Base-by-base conservation (phyloP, 1,140 invertebrate species). In the Camponotus pennsylvanicus region DNA sequence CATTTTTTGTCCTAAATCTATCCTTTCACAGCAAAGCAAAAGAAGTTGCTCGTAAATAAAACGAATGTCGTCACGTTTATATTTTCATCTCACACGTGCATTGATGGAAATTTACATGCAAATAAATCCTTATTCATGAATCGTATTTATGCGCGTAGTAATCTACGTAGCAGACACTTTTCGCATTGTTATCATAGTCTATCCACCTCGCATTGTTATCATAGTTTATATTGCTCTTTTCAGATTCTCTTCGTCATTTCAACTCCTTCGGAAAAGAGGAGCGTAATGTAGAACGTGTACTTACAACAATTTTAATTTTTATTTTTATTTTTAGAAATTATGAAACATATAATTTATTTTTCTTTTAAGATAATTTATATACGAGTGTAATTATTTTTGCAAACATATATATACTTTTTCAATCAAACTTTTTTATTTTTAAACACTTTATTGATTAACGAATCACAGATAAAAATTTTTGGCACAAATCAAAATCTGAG, bases 71-170 rank as follows among this genome's bases (percentile, higher is more conserved):
- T 45, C 42, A 40, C 37, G 11, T 32, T 70, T 42, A 3, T 5
- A 18, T 49, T 5, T 52, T 8, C 8, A 6, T 6, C 3, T 18
- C 49, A 52, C 15, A 27, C 32, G n/a, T 52, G 3, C 18, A 18
- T 70, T 70, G 0, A 71, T 0, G 7, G 69, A 71, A 37, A 55
- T 55, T 55, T 13, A 5, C 32, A n/a, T 52, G 7, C 18, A 21
- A 69, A 52, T 52, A 71, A 52, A 71, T 34, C n/a, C 13, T 69
- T 55, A 71, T 55, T 55, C 52, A 71, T 32, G 4, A 45, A 27
- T 27, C 11, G 15, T 15, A 3, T 27, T 27, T 27, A 27, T 34
- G 18, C 9, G 3, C n/a, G 15, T 0, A 52, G 0, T 55, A 71
- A 55, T 37, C 7, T 21, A 9, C 1, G 6, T 13, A 52, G 4